A percentile compares a stretch with the other conserved stretches of the same genome.
phyloP scores from a whole-genome alignment of 2,888 invertebrate genomes.

The Stramonita haemastoma region DNA sequence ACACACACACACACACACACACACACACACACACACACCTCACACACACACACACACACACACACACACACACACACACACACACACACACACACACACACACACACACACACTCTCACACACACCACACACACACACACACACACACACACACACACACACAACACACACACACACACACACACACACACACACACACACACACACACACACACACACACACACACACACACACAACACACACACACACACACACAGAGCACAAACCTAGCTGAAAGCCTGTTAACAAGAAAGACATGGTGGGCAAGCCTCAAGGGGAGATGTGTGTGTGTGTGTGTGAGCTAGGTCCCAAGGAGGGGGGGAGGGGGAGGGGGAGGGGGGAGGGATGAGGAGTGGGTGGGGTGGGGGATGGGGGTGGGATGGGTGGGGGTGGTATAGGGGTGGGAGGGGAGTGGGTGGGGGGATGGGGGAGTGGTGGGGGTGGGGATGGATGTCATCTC shows the following conservation, averaged over 20 bases:
- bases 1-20: constrained; percentile 1
- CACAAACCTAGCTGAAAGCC: too few species aligned
- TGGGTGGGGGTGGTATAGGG: too few species aligned
- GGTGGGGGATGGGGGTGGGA: too few species aligned
- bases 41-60: neutral
- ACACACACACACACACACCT: neutral
- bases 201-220: neutral
- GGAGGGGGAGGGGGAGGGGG: neutral
- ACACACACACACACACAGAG: too few species aligned
- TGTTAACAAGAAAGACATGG: neutral
- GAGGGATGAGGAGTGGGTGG: neutral
- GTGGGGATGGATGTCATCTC: too few species aligned
- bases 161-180: too few species aligned
- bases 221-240: too few species aligned
- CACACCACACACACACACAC: neutral
- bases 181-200: neutral
- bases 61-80: neutral
- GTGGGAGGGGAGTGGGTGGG: too few species aligned
- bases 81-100: neutral
- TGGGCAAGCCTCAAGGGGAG: neutral
- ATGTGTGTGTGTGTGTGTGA: too few species aligned
- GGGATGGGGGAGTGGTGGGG: too few species aligned
- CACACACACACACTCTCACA: neutral
- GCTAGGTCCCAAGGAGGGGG: neutral
- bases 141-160: too few species aligned